A percentile compares a stretch with the other conserved stretches of the same genome.
phyloP scores from a whole-genome alignment of 2,888 invertebrate genomes.

The Troglohyphantes excavatus region DNA sequence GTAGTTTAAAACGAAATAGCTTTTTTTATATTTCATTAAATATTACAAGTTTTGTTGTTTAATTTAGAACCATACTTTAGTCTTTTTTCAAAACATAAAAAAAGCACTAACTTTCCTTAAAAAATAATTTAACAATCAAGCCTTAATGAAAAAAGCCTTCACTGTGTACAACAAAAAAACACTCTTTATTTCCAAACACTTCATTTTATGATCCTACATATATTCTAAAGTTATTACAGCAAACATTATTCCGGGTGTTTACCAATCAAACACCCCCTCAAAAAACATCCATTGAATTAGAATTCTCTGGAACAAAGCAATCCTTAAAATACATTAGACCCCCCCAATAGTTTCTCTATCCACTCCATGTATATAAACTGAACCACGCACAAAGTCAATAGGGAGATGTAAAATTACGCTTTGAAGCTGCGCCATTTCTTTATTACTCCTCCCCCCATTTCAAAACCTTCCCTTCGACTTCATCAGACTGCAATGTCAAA shows the following conservation, averaged over 20 bases:
- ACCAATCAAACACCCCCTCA: neutral
- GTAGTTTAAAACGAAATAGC: too few species aligned
- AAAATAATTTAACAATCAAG: too few species aligned
- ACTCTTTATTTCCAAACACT: too few species aligned
- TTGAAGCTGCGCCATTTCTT: conserved; percentile 10
- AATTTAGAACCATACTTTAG: too few species aligned
- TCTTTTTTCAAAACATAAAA: too few species aligned
- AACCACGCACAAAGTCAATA: conserved; percentile 17
- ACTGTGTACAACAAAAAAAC: too few species aligned
- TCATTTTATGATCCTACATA: neutral
- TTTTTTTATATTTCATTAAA: too few species aligned
- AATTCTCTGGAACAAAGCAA: conserved; percentile 10
- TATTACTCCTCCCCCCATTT: neutral
- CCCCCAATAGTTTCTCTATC: neutral
- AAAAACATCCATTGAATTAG: neutral
- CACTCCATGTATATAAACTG: neutral
- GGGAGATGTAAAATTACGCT: conserved; percentile 25
- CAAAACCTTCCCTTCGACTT: conserved; percentile 1
- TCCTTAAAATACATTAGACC: conserved; percentile 12
- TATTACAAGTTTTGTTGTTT: too few species aligned
- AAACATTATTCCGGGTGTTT: neutral
- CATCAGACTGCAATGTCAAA: conserved; percentile 52
- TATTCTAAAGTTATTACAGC: neutral
- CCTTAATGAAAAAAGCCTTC: too few species aligned
- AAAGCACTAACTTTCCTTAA: too few species aligned